These are phyloP conservation scores for Drosophila sechellia DNA, from an alignment of 1,140 invertebrate species.

Conservation along the genomic window DNA sequence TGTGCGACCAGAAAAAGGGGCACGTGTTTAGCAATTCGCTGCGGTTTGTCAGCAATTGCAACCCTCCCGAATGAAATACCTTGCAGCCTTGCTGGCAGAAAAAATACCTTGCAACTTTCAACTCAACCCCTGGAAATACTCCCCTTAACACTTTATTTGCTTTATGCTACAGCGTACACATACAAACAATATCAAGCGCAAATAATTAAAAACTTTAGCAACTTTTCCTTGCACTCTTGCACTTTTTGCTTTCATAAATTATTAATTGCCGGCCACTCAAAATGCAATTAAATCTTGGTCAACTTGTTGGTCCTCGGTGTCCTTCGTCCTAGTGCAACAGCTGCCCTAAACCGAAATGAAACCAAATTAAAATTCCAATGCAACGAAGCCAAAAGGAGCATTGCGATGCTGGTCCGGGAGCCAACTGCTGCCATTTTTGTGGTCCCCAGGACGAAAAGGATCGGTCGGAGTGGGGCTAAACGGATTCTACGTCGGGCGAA, in stretches of 20 bases:
- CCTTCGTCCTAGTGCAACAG: slow-evolving; percentile 61
- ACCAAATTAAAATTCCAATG: slow-evolving; percentile 78
- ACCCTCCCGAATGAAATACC: slow-evolving; percentile 33
- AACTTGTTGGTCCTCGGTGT: slow-evolving; percentile 62
- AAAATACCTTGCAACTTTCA: slow-evolving; percentile 9
- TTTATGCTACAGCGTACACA: slow-evolving; percentile 3
- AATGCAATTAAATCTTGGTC: slow-evolving; percentile 81
- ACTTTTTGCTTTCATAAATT: slow-evolving; percentile 64
- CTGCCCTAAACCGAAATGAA: slow-evolving; percentile 62
- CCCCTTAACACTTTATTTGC: slow-evolving; percentile 17
- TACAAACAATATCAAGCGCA: slow-evolving; percentile 48
- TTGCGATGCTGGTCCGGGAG: slow-evolving; percentile 4
- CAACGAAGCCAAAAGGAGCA: slow-evolving; percentile 39
- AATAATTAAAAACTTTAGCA: slow-evolving; percentile 74
- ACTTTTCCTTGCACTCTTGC: slow-evolving; percentile 37
- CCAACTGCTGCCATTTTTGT: slow-evolving; percentile 47
- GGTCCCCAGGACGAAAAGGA: slow-evolving; percentile 7
- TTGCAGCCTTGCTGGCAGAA: not conserved
- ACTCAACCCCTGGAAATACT: not conserved
- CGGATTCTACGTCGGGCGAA: slow-evolving; percentile 47
- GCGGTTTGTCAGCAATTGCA: slow-evolving; percentile 67
- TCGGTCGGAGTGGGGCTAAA: slow-evolving; percentile 37
- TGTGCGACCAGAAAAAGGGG: slow-evolving; percentile 30
- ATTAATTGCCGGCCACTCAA: slow-evolving; percentile 77
- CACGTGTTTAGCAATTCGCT: slow-evolving; percentile 77